Conservation (phyloP, 2,113 vertebrate species). For the Takifugu flavidus region DNA sequence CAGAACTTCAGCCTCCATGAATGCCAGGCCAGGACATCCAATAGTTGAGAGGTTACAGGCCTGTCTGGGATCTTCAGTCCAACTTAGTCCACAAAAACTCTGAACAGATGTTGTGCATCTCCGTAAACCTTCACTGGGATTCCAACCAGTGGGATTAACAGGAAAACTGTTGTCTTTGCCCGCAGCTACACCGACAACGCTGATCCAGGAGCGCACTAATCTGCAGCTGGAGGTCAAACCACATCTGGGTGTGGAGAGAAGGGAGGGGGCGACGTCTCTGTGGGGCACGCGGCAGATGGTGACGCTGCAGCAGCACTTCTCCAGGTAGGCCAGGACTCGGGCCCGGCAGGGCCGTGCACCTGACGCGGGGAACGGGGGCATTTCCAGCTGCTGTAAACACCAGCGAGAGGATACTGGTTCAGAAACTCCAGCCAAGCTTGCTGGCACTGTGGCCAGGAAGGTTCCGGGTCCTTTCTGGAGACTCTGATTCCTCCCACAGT, state of each 20-base stretch:
- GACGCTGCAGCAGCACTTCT: slow-evolving; percentile 71
- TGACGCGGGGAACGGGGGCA: too few species aligned
- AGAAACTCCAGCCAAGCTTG: too few species aligned
- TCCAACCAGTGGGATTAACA: slow-evolving; percentile 41
- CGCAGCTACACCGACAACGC: slow-evolving; percentile 48
- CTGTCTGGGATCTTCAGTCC: neutral
- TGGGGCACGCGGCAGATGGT: slow-evolving; percentile 63
- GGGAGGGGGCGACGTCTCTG: slow-evolving; percentile 37
- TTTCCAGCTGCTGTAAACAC: too few species aligned
- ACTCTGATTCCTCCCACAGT: too few species aligned
- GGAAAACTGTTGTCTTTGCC: slow-evolving; percentile 43
- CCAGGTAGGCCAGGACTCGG: slow-evolving; percentile 49
- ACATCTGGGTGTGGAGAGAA: slow-evolving; percentile 51
- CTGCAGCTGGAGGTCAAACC: slow-evolving; percentile 47
- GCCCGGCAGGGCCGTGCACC: too few species aligned
- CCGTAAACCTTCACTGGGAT: slow-evolving; percentile 33
- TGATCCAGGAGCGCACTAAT: slow-evolving; percentile 24
- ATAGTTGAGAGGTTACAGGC: too few species aligned
- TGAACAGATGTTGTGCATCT: slow-evolving; percentile 36
- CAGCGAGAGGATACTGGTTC: too few species aligned
- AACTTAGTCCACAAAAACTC: neutral
- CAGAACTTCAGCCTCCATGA: too few species aligned
- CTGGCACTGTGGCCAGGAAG: too few species aligned
- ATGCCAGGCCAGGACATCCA: too few species aligned
- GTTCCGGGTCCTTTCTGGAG: too few species aligned